phyloP scores from a whole-genome alignment of 2,113 vertebrate genomes.

The Mellivora capensis region DNA sequence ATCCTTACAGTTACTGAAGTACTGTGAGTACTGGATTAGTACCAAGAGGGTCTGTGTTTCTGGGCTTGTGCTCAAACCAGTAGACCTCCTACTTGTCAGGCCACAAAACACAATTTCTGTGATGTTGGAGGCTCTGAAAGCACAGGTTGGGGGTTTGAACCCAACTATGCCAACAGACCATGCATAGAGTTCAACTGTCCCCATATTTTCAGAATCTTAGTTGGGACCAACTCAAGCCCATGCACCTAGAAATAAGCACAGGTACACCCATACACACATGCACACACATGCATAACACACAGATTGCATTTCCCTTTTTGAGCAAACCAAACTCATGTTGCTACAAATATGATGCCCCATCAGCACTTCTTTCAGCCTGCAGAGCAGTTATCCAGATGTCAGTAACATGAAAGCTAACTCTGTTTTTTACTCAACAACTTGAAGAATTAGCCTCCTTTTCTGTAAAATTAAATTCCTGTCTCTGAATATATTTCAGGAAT shows the following conservation, averaged over 20 bases:
- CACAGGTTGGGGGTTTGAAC: not conserved
- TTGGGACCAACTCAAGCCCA: not conserved
- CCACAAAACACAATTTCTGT: not conserved
- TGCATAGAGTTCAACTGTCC: not conserved
- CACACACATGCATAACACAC: not conserved
- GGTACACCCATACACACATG: not conserved
- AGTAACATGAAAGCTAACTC: not conserved
- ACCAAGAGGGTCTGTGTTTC: conserved; percentile 33
- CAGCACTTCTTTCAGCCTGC: not conserved
- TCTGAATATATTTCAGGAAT: not conserved
- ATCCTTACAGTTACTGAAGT: not conserved
- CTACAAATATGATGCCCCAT: not conserved
- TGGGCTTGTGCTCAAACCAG: conserved; percentile 8
- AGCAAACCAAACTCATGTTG: not conserved
- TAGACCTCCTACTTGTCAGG: not conserved
- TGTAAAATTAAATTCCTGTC: conserved; percentile 20
- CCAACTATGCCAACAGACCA: not conserved
- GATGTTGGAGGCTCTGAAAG: not conserved
- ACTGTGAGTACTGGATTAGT: not conserved
- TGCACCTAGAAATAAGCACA: not conserved
- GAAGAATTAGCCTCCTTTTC: conserved; percentile 1
- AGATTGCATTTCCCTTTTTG: not conserved
- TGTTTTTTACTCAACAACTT: conserved; percentile 5
- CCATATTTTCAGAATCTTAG: not conserved
- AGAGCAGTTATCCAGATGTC: not conserved